These are phyloP conservation scores for western clawed frog (Xenopus tropicalis) DNA, from an alignment of 2,113 vertebrate species.

Conservation along the genomic window UCB_Xtro_10.0 CM004445.2:68070501-68071000, in stretches of 20 bases:
- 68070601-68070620: too few relatives aligned
- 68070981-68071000: background rate
- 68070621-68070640: too few relatives aligned
- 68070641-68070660: too few relatives aligned
- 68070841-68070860: background rate
- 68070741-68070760: background rate
- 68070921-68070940: background rate
- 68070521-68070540: too few relatives aligned
- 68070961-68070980: too few relatives aligned
- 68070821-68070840: background rate
- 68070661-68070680: too few relatives aligned
- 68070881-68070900: slow-evolving; percentile 1
- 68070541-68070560: too few relatives aligned
- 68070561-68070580: too few relatives aligned
- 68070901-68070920: background rate
- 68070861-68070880: background rate
- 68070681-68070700: too few relatives aligned
- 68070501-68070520: too few relatives aligned
- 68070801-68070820: background rate
- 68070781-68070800: slow-evolving; percentile 5
- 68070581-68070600: too few relatives aligned
- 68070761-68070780: slow-evolving; percentile 8
- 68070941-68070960: background rate
- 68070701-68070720: background rate
- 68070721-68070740: background rate